Evolutionary conservation across 2,888 invertebrate genomes (phyloP).

Genomic region (Chrysolina americana): DNA sequence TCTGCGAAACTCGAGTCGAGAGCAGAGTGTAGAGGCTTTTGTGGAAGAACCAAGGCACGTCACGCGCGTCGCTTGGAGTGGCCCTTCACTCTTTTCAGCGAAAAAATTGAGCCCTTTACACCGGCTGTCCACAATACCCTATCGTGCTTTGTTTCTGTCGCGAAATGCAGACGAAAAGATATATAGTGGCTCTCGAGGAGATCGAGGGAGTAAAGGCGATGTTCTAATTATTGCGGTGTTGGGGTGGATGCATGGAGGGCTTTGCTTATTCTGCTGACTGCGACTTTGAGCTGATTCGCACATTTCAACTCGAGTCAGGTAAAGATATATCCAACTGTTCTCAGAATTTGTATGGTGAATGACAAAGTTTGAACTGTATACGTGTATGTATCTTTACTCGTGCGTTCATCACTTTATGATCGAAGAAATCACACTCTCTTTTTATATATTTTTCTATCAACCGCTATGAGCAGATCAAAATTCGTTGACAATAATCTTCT

Average conservation of each 20-base stretch:
- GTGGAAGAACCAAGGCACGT: conserved; percentile 50
- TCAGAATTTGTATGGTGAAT: too few relatives aligned
- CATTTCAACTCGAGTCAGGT: too few relatives aligned
- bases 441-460: too few relatives aligned
- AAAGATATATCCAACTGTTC: too few relatives aligned
- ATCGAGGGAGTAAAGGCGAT: conserved; percentile 27
- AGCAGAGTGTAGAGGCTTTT: conserved; percentile 48
- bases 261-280: background rate
- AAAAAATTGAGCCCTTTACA: conserved; percentile 33
- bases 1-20: conserved; percentile 49
- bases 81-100: conserved; percentile 47
- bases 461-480: too few relatives aligned
- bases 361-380: too few relatives aligned
- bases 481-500: too few relatives aligned
- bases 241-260: background rate
- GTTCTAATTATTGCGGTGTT: conserved; percentile 37
- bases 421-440: too few relatives aligned
- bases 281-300: background rate
- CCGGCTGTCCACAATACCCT: conserved; percentile 38
- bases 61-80: conserved; percentile 55
- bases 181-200: conserved; percentile 26
- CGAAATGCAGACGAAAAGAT: conserved; percentile 6
- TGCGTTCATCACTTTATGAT: too few relatives aligned
- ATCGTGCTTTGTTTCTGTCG: conserved; percentile 39
- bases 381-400: too few relatives aligned